phyloP scores from a whole-genome alignment of 2,113 vertebrate species.

The Scomber scombrus region DNA sequence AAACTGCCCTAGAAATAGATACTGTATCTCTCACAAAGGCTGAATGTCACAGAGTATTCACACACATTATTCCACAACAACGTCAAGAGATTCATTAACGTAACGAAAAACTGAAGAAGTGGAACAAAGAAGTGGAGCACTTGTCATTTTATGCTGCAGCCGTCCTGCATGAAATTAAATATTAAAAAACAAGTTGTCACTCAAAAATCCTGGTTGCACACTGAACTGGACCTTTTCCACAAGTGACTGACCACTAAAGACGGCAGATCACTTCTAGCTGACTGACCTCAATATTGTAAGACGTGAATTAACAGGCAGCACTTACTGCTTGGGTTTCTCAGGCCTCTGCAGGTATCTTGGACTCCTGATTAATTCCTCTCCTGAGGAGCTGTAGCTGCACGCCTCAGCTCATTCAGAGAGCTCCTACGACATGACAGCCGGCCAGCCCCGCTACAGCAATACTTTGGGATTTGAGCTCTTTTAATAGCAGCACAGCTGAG shows the following conservation, averaged over 20 bases:
- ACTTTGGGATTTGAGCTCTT: constrained; percentile 76
- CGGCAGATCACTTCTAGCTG: background rate
- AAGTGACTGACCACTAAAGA: background rate
- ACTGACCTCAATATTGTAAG: background rate
- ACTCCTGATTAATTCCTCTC: constrained; percentile 27
- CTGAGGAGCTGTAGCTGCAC: constrained; percentile 31
- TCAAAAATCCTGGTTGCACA: background rate
- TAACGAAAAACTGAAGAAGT: background rate
- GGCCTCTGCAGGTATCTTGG: constrained; percentile 22
- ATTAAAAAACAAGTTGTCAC: background rate
- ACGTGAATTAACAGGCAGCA: constrained; percentile 5
- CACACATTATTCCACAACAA: constrained; percentile 24
- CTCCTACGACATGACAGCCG: constrained; percentile 35
- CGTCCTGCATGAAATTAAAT: background rate
- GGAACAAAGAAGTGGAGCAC: background rate
- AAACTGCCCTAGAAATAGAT: constrained; percentile 70
- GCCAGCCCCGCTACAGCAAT: constrained; percentile 27
- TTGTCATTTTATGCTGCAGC: background rate
- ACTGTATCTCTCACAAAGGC: constrained; percentile 41
- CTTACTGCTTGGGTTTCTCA: constrained; percentile 39
- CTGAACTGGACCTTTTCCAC: background rate
- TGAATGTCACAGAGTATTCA: constrained; percentile 3
- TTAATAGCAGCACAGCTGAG: constrained; percentile 86
- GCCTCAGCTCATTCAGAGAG: constrained; percentile 43
- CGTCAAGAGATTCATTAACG: background rate